Evolutionary conservation across 2,113 vertebrate genomes (phyloP).

Genomic region (Pituophis catenifer): DNA sequence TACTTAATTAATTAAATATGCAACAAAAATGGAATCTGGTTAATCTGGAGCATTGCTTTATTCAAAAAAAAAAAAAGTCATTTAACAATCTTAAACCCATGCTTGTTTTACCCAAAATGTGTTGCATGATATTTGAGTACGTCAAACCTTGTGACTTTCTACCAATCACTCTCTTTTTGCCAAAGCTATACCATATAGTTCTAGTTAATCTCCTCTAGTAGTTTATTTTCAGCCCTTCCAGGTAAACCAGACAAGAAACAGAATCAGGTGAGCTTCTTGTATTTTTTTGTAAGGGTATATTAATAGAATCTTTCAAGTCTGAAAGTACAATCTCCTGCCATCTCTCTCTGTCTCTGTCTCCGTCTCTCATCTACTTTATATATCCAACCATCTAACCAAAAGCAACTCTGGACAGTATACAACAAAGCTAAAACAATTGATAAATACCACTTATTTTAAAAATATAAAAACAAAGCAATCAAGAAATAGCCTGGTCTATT

Average conservation of each 20-base stretch:
- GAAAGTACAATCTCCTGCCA: too few relatives aligned
- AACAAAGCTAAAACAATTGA: too few relatives aligned
- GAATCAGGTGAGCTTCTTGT: background rate
- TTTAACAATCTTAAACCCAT: background rate
- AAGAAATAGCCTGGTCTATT: background rate
- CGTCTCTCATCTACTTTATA: too few relatives aligned
- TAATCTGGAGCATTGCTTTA: background rate
- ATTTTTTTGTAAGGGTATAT: background rate
- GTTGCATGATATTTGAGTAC: background rate
- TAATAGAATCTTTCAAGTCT: background rate
- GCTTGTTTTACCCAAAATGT: background rate
- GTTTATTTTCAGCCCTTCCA: background rate
- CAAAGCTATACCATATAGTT: background rate
- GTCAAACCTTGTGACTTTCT: background rate
- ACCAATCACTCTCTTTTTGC: background rate
- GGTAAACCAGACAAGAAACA: background rate
- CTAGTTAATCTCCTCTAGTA: background rate
- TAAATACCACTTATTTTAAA: too few relatives aligned
- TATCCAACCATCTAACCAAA: too few relatives aligned
- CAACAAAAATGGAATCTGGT: background rate
- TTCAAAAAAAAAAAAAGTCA: background rate
- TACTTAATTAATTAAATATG: constrained; percentile 20
- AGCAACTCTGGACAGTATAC: too few relatives aligned
- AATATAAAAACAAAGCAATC: background rate
- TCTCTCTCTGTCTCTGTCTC: too few relatives aligned